Conservation (phyloP, 2,888 invertebrate genomes). For the Dynastes maya region DNA sequence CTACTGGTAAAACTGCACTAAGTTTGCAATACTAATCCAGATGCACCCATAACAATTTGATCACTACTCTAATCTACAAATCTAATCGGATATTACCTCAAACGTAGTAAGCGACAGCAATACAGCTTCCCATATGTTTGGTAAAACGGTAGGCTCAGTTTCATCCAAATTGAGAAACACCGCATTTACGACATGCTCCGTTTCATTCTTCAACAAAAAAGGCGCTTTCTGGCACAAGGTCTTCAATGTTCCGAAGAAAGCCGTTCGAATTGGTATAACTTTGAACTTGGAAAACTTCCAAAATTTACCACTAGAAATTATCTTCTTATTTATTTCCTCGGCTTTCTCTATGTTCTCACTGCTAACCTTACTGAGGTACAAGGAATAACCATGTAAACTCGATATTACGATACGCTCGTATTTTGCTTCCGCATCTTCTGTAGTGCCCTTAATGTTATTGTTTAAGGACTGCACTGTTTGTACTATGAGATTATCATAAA, state of each 20-base stretch:
- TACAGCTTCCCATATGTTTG: conserved; percentile 83
- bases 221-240: conserved; percentile 76
- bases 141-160: conserved; percentile 78
- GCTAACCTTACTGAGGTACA: conserved; percentile 76
- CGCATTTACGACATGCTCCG: conserved; percentile 73
- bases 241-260: conserved; percentile 81
- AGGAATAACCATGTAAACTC: conserved; percentile 78
- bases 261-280: conserved; percentile 71
- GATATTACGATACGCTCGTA: conserved; percentile 79
- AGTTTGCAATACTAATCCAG: background rate
- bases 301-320: conserved; percentile 77
- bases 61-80: background rate
- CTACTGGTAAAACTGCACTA: too few relatives aligned
- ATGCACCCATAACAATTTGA: background rate
- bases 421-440: conserved; percentile 81
- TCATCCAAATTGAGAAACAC: conserved; percentile 81
- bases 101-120: conserved; percentile 76
- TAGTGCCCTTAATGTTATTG: conserved; percentile 72
- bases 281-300: conserved; percentile 81
- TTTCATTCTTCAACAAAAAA: conserved; percentile 73
- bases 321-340: conserved; percentile 71
- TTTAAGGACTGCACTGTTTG: conserved; percentile 74
- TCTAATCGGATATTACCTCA: conserved; percentile 68
- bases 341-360: conserved; percentile 72
- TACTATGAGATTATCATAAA: conserved; percentile 80